Evolutionary conservation across 1,140 invertebrate species (phyloP).

Genomic region (Drosophila pruinosa): DNA sequence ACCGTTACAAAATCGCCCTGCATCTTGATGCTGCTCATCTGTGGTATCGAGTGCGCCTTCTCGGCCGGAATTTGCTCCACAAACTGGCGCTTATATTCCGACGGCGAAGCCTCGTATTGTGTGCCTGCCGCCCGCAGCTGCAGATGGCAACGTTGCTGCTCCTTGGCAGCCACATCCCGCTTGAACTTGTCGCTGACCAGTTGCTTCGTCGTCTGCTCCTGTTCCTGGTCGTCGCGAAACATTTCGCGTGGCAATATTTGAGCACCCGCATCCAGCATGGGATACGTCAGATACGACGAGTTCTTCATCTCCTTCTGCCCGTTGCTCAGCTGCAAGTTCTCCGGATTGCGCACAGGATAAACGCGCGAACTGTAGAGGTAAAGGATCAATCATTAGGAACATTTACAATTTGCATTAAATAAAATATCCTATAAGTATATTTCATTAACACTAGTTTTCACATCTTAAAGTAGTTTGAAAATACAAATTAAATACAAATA

Average conservation of each 20-base stretch:
- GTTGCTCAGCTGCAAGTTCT: conserved; percentile 56
- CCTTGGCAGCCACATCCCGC: conserved; percentile 61
- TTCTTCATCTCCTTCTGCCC: conserved; percentile 59
- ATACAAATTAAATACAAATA: no score
- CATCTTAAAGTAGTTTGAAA: no score
- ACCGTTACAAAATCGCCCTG: conserved; percentile 73
- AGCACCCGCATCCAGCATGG: conserved; percentile 68
- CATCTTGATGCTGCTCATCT: conserved; percentile 76
- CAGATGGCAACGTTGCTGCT: conserved; percentile 65
- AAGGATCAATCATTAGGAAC: no score
- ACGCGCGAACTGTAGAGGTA: conserved; percentile 56
- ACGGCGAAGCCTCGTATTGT: conserved; percentile 51
- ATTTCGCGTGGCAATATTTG: conserved; percentile 71
- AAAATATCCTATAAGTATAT: no score
- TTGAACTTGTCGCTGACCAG: conserved; percentile 57
- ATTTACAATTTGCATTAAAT: no score
- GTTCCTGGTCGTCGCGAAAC: conserved; percentile 53
- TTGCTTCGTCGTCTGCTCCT: conserved; percentile 10
- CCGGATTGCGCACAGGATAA: conserved; percentile 67
- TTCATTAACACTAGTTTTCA: no score
- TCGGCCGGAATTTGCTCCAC: conserved; percentile 72
- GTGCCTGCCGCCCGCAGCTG: conserved; percentile 57
- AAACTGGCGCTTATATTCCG: conserved; percentile 74
- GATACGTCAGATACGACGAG: conserved; percentile 70
- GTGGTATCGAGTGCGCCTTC: conserved; percentile 80